phyloP scores from a whole-genome alignment of 2,113 vertebrate genomes.

The Xenopus borealis region DNA sequence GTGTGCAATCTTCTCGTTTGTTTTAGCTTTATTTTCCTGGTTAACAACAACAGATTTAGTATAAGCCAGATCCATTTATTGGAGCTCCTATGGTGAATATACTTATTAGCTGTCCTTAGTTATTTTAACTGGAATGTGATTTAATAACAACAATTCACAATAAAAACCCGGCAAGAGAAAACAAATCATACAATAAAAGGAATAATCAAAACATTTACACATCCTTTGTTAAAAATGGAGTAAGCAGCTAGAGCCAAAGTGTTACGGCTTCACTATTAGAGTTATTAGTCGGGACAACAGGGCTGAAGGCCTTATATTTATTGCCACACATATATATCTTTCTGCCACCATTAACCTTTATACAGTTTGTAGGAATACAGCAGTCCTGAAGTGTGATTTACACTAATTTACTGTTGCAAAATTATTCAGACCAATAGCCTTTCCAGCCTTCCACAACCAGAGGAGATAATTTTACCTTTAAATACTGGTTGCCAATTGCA shows the following conservation, averaged over 20 bases:
- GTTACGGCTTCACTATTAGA: constrained; percentile 33
- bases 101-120: constrained; percentile 19
- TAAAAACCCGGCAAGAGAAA: constrained; percentile 17
- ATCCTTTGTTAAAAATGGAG: constrained; percentile 30
- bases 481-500: constrained; percentile 4
- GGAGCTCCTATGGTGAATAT: constrained; percentile 18
- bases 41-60: background rate
- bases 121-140: constrained; percentile 33
- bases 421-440: constrained; percentile 17
- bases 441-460: background rate
- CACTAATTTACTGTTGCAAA: constrained; percentile 16
- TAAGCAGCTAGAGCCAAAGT: background rate
- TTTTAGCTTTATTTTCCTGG: background rate
- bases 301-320: constrained; percentile 15
- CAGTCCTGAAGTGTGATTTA: background rate
- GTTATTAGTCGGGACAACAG: constrained; percentile 24
- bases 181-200: constrained; percentile 15
- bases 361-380: background rate
- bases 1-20: background rate
- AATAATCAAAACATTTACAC: constrained; percentile 23
- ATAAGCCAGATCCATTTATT: background rate
- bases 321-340: constrained; percentile 38
- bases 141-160: constrained; percentile 45
- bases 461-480: constrained; percentile 18
- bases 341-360: constrained; percentile 39